Conservation (phyloP, 2,113 vertebrate species). For the Atractosteus spatula region DNA sequence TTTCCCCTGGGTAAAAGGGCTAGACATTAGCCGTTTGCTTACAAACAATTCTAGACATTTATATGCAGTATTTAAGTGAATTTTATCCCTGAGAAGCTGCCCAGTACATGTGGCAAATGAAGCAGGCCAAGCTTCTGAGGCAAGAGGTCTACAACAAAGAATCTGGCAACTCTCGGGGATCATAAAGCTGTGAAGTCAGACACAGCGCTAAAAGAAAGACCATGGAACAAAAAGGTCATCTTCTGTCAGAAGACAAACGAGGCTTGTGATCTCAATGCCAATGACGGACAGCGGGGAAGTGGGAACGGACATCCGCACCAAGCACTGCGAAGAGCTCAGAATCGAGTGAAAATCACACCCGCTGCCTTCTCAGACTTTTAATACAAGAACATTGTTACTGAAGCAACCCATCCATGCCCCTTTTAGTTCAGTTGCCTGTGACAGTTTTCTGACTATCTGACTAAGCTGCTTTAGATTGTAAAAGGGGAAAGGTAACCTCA, state of each 20-base stretch:
- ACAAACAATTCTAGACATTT: too few relatives aligned
- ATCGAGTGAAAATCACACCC: not conserved
- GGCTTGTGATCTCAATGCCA: conserved; percentile 28
- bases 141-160: too few relatives aligned
- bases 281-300: not conserved
- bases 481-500: too few relatives aligned
- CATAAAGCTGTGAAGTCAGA: not conserved
- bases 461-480: too few relatives aligned
- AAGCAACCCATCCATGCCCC: not conserved
- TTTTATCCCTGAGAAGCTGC: too few relatives aligned
- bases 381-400: not conserved
- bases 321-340: conserved; percentile 12
- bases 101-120: too few relatives aligned
- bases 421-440: not conserved
- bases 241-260: conserved; percentile 31
- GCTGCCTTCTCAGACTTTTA: not conserved
- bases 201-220: not conserved
- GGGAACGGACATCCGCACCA: conserved; percentile 13
- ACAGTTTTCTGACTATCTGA: too few relatives aligned
- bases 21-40: too few relatives aligned
- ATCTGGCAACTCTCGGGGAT: not conserved
- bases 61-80: too few relatives aligned
- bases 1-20: too few relatives aligned
- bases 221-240: not conserved
- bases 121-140: too few relatives aligned